Conservation (phyloP, 64 coral and sea anemone genomes). For the Stylophora pistillata region DNA sequence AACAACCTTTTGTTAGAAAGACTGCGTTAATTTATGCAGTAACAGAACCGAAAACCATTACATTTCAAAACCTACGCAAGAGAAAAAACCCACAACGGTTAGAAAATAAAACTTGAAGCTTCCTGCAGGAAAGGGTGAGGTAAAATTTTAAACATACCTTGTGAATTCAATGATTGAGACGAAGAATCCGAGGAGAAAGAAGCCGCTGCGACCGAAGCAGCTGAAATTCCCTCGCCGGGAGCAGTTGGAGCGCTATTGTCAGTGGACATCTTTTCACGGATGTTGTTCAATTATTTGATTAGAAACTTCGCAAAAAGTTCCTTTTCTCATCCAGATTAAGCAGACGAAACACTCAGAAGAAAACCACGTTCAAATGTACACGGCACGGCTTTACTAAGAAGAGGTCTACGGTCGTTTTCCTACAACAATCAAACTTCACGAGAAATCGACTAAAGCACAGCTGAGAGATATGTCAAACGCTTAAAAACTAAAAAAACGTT, state of each 20-base stretch:
- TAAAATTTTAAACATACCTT: constrained; percentile 2
- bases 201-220: constrained; percentile 1
- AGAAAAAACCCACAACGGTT: background rate
- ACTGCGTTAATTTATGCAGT: constrained; percentile 27
- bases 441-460: constrained; percentile 37
- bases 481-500: background rate
- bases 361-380: background rate
- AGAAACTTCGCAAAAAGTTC: constrained; percentile 9
- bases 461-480: constrained; percentile 31
- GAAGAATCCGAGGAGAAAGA: background rate
- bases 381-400: background rate
- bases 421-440: constrained; percentile 27
- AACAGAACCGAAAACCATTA: constrained; percentile 14
- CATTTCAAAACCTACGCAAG: constrained; percentile 16
- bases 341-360: background rate
- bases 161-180: constrained; percentile 12
- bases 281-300: background rate
- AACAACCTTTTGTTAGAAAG: constrained; percentile 32
- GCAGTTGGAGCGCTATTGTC: background rate
- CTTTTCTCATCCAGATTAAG: background rate
- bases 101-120: background rate
- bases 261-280: constrained; percentile 4
- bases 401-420: background rate
- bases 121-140: background rate
- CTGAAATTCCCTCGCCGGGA: constrained; percentile 17